phyloP scores from a whole-genome alignment of 1,140 invertebrate genomes.

The Caerostris extrusa region DNA sequence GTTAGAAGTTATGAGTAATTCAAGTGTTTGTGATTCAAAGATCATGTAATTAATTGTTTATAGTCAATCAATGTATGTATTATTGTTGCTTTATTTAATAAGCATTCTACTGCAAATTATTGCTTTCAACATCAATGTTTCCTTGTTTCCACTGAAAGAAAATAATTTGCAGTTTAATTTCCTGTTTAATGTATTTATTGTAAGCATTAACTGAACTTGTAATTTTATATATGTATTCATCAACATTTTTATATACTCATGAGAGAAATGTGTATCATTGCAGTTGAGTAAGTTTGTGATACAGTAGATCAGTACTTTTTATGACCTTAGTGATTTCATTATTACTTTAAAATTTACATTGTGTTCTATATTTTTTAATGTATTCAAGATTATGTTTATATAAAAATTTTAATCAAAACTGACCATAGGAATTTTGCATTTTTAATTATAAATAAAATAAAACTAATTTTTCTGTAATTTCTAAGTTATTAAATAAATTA shows the following conservation, averaged over 20 bases:
- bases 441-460: too few relatives aligned
- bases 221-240: not conserved
- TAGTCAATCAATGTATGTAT: not conserved
- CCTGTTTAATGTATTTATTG: not conserved
- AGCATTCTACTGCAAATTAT: not conserved
- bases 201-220: not conserved
- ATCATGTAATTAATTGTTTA: conserved; percentile 41
- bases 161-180: not conserved
- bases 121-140: not conserved
- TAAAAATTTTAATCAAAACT: too few relatives aligned
- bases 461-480: too few relatives aligned
- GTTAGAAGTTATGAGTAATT: conserved; percentile 65
- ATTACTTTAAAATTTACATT: not conserved
- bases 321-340: not conserved
- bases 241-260: conserved; percentile 21
- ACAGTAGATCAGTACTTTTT: not conserved
- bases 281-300: not conserved
- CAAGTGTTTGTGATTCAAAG: conserved; percentile 46
- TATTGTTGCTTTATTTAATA: not conserved
- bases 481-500: too few relatives aligned
- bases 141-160: not conserved
- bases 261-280: not conserved
- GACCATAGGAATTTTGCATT: too few relatives aligned
- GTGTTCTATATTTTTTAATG: too few relatives aligned
- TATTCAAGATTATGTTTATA: too few relatives aligned